phyloP scores from a whole-genome alignment of 1,140 invertebrate genomes.

The Idris sp. region DNA sequence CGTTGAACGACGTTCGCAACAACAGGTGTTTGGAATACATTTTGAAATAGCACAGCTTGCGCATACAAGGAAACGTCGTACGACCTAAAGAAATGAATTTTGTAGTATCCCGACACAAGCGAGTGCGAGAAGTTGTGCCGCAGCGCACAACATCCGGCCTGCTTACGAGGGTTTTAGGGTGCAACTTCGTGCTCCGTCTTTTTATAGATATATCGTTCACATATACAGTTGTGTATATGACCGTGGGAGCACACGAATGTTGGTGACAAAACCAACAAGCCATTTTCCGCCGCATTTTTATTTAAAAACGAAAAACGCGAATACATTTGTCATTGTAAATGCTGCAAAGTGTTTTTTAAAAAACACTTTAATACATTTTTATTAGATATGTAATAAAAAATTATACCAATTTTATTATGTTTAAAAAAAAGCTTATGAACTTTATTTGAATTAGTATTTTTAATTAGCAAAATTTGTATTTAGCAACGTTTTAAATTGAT shows the following conservation, averaged over 20 bases:
- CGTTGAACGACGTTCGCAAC: constrained; percentile 51
- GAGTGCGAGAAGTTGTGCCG: constrained; percentile 46
- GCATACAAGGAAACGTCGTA: constrained; percentile 48
- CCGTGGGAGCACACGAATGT: constrained; percentile 54
- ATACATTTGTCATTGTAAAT: no score
- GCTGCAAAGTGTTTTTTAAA: no score
- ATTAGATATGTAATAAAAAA: no score
- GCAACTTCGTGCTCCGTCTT: constrained; percentile 60
- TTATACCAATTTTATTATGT: no score
- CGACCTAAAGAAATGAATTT: constrained; percentile 56
- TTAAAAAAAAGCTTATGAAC: no score
- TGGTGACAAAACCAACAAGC: constrained; percentile 50
- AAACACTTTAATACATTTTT: no score
- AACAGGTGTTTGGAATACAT: constrained; percentile 59
- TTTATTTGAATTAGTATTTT: no score
- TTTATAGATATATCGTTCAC: constrained; percentile 54
- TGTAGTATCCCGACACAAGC: constrained; percentile 35
- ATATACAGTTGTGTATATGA: constrained; percentile 40
- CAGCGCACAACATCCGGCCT: constrained; percentile 57
- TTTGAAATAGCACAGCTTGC: constrained; percentile 57
- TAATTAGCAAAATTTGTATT: no score
- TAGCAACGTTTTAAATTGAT: no score
- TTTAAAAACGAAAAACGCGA: constrained; percentile 35
- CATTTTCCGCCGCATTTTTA: constrained; percentile 50
- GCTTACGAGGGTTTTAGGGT: constrained; percentile 59